Percentiles rank a stretch among this genome's conserved stretches.
Evolutionary conservation across 1,140 invertebrate species (phyloP).

Genomic region (Anadara kagoshimensis): DNA sequence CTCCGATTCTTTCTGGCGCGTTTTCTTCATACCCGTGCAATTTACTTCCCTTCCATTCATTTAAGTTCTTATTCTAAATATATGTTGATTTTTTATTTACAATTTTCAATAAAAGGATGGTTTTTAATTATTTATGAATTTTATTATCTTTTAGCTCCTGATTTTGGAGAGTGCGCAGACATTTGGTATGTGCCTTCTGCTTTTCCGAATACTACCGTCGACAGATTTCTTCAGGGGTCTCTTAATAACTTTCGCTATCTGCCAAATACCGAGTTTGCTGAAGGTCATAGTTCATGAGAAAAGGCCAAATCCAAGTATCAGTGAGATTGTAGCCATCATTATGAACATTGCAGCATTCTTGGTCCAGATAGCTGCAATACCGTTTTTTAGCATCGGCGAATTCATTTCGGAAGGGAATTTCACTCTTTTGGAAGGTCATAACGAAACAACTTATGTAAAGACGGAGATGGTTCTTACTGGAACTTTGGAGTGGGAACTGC

Average conservation of each 20-base stretch:
- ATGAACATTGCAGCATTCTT: conserved; percentile 51
- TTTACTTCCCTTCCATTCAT: too few relatives aligned
- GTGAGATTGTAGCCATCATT: conserved; percentile 46
- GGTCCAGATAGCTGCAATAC: conserved; percentile 53
- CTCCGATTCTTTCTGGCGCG: too few relatives aligned
- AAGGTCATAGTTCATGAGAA: conserved; percentile 60
- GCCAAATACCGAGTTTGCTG: conserved; percentile 64
- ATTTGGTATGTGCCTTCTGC: conserved; percentile 61
- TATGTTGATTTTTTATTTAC: too few relatives aligned
- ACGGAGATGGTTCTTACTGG: conserved; percentile 20
- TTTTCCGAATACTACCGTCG: conserved; percentile 65
- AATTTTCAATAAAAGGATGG: neutral
- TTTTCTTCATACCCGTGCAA: too few relatives aligned
- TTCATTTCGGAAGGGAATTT: conserved; percentile 50
- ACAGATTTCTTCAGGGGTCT: conserved; percentile 66
- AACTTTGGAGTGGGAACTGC: conserved; percentile 83
- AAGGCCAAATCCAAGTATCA: conserved; percentile 40
- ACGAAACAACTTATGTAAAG: conserved; percentile 36
- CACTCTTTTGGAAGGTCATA: conserved; percentile 42
- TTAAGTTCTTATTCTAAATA: too few relatives aligned
- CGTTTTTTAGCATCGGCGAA: conserved; percentile 52
- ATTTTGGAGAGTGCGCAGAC: conserved; percentile 61
- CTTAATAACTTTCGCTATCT: conserved; percentile 60
- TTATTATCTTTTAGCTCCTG: conserved; percentile 52
- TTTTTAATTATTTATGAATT: neutral